These are phyloP conservation scores for Rhea pennata DNA, from an alignment of 2,113 vertebrate genomes.

Conservation along the genomic window DNA sequence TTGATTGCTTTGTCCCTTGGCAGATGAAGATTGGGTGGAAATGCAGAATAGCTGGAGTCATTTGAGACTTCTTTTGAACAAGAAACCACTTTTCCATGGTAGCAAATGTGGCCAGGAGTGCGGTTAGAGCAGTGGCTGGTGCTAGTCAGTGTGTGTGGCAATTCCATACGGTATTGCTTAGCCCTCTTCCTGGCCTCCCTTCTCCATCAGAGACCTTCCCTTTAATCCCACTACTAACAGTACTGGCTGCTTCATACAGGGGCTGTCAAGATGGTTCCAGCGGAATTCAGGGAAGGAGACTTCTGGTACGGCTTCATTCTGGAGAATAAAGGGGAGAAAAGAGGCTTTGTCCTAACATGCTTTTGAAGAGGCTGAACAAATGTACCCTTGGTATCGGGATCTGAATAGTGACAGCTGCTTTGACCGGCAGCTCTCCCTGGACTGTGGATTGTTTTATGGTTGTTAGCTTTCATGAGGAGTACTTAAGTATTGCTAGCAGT, in stretches of 20 bases:
- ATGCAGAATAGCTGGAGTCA: not conserved
- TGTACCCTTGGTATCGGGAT: not conserved
- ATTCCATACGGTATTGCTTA: not conserved
- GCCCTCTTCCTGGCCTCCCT: too few species aligned
- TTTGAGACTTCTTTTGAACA: not conserved
- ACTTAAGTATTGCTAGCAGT: accelerated
- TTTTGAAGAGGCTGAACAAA: not conserved
- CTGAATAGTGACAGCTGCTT: not conserved
- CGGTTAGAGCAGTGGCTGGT: not conserved
- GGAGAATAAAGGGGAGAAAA: not conserved
- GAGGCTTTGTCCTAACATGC: not conserved
- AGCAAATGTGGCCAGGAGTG: not conserved
- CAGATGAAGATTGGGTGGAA: not conserved
- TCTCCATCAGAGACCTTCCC: not conserved
- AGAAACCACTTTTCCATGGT: not conserved
- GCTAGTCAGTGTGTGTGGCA: not conserved
- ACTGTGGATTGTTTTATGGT: too few species aligned
- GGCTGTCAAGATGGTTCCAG: not conserved
- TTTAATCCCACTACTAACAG: not conserved
- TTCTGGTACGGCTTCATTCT: not conserved
- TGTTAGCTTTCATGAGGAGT: too few species aligned
- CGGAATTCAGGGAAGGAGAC: not conserved
- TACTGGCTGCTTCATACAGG: not conserved
- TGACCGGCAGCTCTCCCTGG: not conserved
- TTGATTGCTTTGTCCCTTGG: not conserved